Evolutionary conservation across 1,140 invertebrate genomes (phyloP), one percentile per base, ranked within the genome.

Genomic region (Dufourea novaeangliae): DNA sequence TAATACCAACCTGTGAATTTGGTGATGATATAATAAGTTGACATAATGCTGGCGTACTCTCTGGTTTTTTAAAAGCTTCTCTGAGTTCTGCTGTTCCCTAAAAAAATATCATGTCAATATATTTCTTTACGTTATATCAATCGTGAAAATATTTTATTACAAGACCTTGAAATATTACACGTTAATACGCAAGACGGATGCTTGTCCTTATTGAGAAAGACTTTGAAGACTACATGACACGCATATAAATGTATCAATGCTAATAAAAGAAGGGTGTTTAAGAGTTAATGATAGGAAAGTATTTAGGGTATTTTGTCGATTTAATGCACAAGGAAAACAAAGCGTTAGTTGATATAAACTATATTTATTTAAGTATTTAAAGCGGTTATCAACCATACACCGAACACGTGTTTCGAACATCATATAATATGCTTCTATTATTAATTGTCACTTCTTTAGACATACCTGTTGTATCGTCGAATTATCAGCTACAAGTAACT

Each of bases 31-130:
- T 92, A 22, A 95, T 85, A 17, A 95, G 91, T 79, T 94, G 92
- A 79, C 94, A 95, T 62, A 96, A 88, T 17, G 90, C 92, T 37
- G 91, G 88, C 80, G 94, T 90, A 12, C 94, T 93, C 66, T 94
- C 94, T 17, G 95, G 94, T 63, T 93, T 93, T 84, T 95, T 95
- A 44, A 96, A 93, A 29, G 94, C 94, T 82, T 95, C 94, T 59
- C 92, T 92, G 10, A 96, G 90, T 84, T 96, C 94, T 78, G 88
- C 90, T 1, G 95, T 95, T 12, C 94, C 95, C 95, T 96, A 81
- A 80, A 64, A 78, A 83, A 78, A 83, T 34, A 81, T 77, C 25
- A 0, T 8, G 57, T 44, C 8, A n/a, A 10, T 32, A 14, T 34
- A 39, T 52, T 0, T 14, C 2, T 29, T 39, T 29, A 32, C 12